phyloP scores from a whole-genome alignment of 2,888 invertebrate species.

The Cyrtodaria siliqua region DNA sequence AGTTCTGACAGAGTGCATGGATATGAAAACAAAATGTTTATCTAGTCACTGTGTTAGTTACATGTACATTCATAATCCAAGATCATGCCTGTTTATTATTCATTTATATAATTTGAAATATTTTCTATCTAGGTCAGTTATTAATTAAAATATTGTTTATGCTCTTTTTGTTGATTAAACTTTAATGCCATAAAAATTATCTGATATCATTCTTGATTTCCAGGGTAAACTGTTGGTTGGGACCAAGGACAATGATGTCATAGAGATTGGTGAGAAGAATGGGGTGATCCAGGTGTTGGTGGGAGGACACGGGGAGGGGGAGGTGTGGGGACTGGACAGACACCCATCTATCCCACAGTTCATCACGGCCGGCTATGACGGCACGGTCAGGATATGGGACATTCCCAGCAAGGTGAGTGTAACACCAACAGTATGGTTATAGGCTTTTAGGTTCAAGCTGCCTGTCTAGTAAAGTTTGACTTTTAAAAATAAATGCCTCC shows the following conservation, averaged over 20 bases:
- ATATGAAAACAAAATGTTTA: too few relatives aligned
- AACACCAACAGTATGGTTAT: conserved; percentile 34
- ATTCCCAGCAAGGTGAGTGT: conserved; percentile 80
- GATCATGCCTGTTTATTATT: too few relatives aligned
- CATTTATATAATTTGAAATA: too few relatives aligned
- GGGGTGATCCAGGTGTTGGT: conserved; percentile 78
- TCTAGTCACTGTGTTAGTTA: too few relatives aligned
- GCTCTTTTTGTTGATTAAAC: too few relatives aligned
- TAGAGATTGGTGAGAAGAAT: conserved; percentile 85
- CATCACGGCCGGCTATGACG: conserved; percentile 85
- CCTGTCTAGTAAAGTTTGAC: too few relatives aligned
- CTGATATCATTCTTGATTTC: conserved; percentile 6
- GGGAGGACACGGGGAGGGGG: conserved; percentile 85
- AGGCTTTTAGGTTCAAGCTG: conserved; percentile 81
- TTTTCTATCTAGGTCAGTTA: too few relatives aligned
- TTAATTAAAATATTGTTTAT: too few relatives aligned
- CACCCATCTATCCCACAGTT: conserved; percentile 82
- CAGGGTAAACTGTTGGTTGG: conserved; percentile 85
- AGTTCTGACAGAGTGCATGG: too few relatives aligned
- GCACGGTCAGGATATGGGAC: conserved; percentile 84
- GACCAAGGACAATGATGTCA: conserved; percentile 83
- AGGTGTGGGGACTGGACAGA: conserved; percentile 85
- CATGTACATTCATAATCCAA: too few relatives aligned
- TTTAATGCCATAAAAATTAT: too few relatives aligned
- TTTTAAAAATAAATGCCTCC: too few relatives aligned